Conservation (phyloP, 2,797 vertebrate species). For the Neosalanx taihuensis region DNA sequence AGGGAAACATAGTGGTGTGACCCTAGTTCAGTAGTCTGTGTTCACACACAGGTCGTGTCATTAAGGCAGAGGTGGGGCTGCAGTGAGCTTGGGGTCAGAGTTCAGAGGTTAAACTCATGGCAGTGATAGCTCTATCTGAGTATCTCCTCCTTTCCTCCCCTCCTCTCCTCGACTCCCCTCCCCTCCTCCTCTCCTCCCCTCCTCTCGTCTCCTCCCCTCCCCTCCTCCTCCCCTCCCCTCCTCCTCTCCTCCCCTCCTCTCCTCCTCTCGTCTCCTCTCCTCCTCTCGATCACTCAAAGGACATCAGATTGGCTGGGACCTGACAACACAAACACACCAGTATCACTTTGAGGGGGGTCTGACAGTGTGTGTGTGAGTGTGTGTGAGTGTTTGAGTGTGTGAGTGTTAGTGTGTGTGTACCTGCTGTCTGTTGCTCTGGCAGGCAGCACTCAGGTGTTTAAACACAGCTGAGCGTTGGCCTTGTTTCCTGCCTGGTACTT, state of each 20-base stretch:
- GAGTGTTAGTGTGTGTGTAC: conserved; percentile 54
- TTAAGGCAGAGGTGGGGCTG: conserved; percentile 78
- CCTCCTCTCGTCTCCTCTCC: conserved; percentile 22
- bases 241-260: conserved; percentile 30
- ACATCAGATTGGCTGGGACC: conserved; percentile 99
- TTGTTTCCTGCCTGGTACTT: conserved; percentile 96
- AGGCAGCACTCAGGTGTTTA: conserved; percentile 95
- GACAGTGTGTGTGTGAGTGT: not conserved
- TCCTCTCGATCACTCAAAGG: conserved; percentile 83
- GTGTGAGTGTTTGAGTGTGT: conserved; percentile 72
- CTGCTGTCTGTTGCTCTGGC: conserved; percentile 97
- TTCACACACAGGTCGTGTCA: conserved; percentile 51
- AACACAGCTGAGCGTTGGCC: conserved; percentile 93
- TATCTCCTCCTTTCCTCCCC: conserved; percentile 47
- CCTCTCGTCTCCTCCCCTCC: no score
- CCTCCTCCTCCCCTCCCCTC: conserved; percentile 10
- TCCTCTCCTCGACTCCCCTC: no score
- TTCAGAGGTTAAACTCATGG: conserved; percentile 64
- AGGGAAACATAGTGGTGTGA: conserved; percentile 46
- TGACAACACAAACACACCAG: conserved; percentile 47
- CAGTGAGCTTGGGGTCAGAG: conserved; percentile 39
- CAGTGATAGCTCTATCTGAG: conserved; percentile 72
- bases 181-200: no score
- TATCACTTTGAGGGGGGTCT: not conserved
- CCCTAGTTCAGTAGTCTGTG: conserved; percentile 65